Conservation (phyloP, 1,140 invertebrate species). For the Pogonomyrmex californicus region DNA sequence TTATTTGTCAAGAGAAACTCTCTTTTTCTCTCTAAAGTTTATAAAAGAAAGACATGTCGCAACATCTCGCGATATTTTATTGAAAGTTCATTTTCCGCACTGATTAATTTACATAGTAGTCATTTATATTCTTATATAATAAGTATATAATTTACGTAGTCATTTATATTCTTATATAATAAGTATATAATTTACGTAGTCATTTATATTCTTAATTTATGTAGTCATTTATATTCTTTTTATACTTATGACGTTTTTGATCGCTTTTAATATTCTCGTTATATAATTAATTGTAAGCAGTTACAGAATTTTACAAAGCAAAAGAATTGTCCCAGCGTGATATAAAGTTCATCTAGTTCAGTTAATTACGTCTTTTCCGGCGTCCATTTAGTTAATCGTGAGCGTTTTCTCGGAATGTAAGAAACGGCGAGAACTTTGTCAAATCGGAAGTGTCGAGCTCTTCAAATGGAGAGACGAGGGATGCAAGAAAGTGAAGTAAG, state of each 20-base stretch:
- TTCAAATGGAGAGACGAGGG: neutral
- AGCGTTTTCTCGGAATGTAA: neutral
- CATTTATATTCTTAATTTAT: neutral
- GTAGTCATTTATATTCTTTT: neutral
- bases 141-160: no score
- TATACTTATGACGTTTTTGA: neutral
- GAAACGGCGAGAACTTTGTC: neutral
- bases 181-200: no score
- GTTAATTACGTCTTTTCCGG: neutral
- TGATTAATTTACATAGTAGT: neutral
- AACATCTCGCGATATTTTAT: neutral
- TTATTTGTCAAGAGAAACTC: neutral
- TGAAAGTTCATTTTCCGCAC: neutral
- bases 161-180: neutral
- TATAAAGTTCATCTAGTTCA: neutral
- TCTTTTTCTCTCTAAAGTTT: no score
- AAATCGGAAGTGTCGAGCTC: slow-evolving; percentile 28
- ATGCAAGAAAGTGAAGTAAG: slow-evolving; percentile 7
- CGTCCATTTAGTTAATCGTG: slow-evolving; percentile 10
- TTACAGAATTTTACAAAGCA: neutral
- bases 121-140: neutral
- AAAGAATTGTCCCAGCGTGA: neutral
- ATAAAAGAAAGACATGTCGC: neutral
- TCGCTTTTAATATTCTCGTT: neutral
- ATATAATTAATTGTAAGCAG: no score